Evolutionary conservation across 2,797 vertebrate species (phyloP), one percentile per base, ranked within the genome.

Genomic region (Buceros bicornis): DNA sequence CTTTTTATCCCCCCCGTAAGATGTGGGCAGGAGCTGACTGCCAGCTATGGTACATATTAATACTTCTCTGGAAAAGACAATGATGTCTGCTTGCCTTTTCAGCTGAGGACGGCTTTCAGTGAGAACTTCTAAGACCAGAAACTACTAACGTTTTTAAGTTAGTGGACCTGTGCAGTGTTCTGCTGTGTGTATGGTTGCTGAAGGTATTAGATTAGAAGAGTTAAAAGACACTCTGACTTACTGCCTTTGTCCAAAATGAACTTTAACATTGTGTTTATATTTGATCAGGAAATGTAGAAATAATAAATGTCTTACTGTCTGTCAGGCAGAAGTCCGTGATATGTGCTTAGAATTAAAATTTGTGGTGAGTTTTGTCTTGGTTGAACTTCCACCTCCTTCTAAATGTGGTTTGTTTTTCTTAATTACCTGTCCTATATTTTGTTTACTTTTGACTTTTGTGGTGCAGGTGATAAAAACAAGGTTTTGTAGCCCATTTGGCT

Each of bases 1-100:
- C 0, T 2, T 48, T 74, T 80, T 47, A 6, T 16, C 3, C 1
- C 6, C 6, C 17, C 8, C 24, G 28, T 73, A 28, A 69, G 28
- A 16, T 0, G 2, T 33, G 28, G 35, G 26, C 66, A 64, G 56
- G 50, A 89, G 35, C 50, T 25, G 35, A 14, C 31, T 48, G 76
- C 31, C 26, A 43, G 40, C 50, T 48, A 8, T 47, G 25, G 29
- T 13, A 20, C 16, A 31, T 1, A 0, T 61, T 25, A 28, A 25
- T 71, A 4, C 16, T 47, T 18, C 18, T 35, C 43, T 77, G 53
- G 24, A 45, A 43, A 54, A 74, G 47, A 13, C 26, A 35, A 2
- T 17, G 48, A 37, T 47, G n/a, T 56, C 33, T 71, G 26, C 16
- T 47, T 20, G 12, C 17, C 16, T 50, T 42, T n/a, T 47, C 57